Evolutionary conservation across 2,113 vertebrate genomes (phyloP), one percentile per base, ranked within the genome.

Genomic region (Opisthocomus hoazin): DNA sequence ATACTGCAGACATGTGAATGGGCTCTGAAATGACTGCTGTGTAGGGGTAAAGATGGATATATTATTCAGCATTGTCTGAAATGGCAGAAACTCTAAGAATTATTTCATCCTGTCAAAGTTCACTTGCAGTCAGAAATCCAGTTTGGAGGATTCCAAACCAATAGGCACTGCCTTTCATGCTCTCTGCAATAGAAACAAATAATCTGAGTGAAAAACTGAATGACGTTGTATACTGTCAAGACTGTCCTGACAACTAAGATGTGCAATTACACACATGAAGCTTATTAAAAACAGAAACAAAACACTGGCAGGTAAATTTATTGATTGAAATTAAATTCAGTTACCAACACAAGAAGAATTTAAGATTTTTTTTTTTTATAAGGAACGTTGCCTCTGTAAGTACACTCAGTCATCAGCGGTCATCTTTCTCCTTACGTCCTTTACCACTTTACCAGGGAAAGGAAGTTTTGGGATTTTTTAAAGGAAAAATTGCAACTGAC

Each of bases 91-190:
- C 0, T 4, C 45, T 73, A 90, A 92, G 22, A 73, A 90, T 77
- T 73, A 74, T 81, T 97, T 84, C 5, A 80, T 90, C 63, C 65
- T 92, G 56, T 56, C 68, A 68, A 92, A 90, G 48, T 69, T 94
- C 70, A 85, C 54, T 92, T 92, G 79, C 93, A 85, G 80, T 94
- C 63, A 96, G 71, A 94, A 92, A 91, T 86, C 76, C 89, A 84
- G 24, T 93, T 83, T 88, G 89, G 91, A 88, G 57, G 83, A 88
- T 79, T 90, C 36, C 84, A 90, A 95, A 89, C 64, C 46, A 91
- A 78, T 70, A 69, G 51, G 78, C n/a, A 91, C 74, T 95, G 90
- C 74, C 48, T 91, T 87, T 93, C 84, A 89, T 75, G 77, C n/a
- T 82, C 37, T 91, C 87, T 95, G 77, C 84, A 91, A 93, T 5